Evolutionary conservation across 2,888 invertebrate genomes (phyloP).

Genomic region (Synanthedon andrenaeformis): DNA sequence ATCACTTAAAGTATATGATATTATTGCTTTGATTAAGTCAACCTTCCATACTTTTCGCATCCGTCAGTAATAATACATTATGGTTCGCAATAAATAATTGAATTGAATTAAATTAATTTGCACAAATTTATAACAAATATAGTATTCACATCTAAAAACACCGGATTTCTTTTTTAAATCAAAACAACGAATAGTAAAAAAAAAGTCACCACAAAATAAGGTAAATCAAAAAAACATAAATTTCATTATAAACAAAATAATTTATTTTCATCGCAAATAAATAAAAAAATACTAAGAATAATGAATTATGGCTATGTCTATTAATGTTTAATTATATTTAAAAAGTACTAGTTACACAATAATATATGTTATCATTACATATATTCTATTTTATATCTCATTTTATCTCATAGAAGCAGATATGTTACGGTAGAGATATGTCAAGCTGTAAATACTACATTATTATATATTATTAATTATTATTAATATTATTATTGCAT

Average conservation of each 20-base stretch:
- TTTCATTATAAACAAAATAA: slow-evolving; percentile 23
- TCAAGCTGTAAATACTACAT: slow-evolving; percentile 14
- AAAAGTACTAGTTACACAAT: slow-evolving; percentile 6
- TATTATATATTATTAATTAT: not conserved
- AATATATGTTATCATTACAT: not conserved
- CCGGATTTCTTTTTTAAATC: too few species aligned
- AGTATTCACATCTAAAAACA: too few species aligned
- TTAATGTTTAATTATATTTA: slow-evolving; percentile 7
- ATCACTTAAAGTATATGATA: slow-evolving; percentile 38
- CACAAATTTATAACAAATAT: too few species aligned
- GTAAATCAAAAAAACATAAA: slow-evolving; percentile 27
- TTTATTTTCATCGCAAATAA: slow-evolving; percentile 24
- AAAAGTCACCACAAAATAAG: not conserved
- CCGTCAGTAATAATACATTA: too few species aligned
- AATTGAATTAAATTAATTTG: too few species aligned
- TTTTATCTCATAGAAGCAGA: slow-evolving; percentile 58
- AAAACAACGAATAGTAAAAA: not conserved
- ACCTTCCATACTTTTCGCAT: slow-evolving; percentile 4
- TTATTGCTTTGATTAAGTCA: slow-evolving; percentile 7
- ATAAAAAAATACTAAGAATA: slow-evolving; percentile 6
- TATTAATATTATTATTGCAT: too few species aligned
- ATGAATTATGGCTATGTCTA: not conserved
- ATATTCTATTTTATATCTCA: slow-evolving; percentile 3
- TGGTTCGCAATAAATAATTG: too few species aligned
- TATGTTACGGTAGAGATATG: slow-evolving; percentile 43